Evolutionary conservation across 2,888 invertebrate genomes (phyloP).

Genomic region (Ptycholaimellus sp.): DNA sequence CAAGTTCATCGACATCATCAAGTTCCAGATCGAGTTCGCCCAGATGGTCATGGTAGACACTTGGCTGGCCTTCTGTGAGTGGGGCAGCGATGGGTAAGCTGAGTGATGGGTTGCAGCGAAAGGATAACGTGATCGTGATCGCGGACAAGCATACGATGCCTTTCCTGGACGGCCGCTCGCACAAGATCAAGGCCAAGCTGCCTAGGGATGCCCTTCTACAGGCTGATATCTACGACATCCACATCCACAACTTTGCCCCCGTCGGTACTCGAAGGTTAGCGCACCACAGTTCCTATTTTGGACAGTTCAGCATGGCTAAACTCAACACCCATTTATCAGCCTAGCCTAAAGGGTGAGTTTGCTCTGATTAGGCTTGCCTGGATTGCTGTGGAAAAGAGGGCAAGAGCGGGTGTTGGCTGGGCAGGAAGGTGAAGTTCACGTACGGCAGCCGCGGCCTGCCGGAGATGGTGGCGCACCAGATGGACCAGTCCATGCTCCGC

Average conservation of each 20-base stretch:
- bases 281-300: no score
- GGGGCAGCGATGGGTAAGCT: not conserved
- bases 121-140: constrained; percentile 14
- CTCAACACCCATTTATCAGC: no score
- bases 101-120: constrained; percentile 7
- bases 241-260: constrained; percentile 12
- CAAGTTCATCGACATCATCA: constrained; percentile 11
- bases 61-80: not conserved
- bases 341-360: no score
- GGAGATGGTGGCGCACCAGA: constrained; percentile 9
- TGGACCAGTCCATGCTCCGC: constrained; percentile 13
- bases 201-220: constrained; percentile 11
- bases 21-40: constrained; percentile 14
- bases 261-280: no score
- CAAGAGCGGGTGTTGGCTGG: no score
- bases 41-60: constrained; percentile 2
- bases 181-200: constrained; percentile 8
- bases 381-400: no score
- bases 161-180: constrained; percentile 11
- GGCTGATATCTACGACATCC: constrained; percentile 11
- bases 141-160: constrained; percentile 16
- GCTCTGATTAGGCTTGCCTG: no score
- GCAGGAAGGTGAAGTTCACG: constrained; percentile 9
- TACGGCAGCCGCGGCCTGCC: constrained; percentile 10
- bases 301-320: no score